A percentile compares a stretch with the other conserved stretches of the same genome.
These are phyloP conservation scores for Aphis gossypii DNA, from an alignment of 1,140 invertebrate genomes.

Conservation along the genomic window DNA sequence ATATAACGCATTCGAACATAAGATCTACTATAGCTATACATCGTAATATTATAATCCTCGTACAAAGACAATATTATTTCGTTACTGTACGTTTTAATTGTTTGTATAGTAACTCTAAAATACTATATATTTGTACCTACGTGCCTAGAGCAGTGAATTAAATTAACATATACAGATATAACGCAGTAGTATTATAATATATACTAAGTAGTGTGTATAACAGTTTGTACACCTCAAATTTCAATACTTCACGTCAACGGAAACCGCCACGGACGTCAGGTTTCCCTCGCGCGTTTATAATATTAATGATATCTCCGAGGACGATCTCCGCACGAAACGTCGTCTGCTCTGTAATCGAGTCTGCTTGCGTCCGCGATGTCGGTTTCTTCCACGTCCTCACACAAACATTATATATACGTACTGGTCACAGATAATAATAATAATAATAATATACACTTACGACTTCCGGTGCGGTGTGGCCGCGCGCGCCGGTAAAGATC, in stretches of 20 bases:
- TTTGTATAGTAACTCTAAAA: too few species aligned
- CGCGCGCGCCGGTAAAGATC: conserved; percentile 21
- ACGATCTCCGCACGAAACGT: neutral
- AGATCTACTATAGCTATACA: too few species aligned
- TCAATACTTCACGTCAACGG: neutral
- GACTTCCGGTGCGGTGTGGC: conserved; percentile 39
- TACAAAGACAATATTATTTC: too few species aligned
- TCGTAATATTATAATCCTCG: too few species aligned
- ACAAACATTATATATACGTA: neutral
- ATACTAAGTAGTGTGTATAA: neutral
- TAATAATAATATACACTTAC: neutral
- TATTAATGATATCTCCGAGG: neutral
- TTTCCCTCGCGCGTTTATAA: neutral
- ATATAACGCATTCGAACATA: too few species aligned
- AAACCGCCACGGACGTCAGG: neutral
- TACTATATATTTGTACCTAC: too few species aligned
- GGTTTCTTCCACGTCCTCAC: neutral
- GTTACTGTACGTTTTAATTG: too few species aligned
- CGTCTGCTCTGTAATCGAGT: neutral
- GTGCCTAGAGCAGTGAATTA: too few species aligned
- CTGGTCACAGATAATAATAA: neutral
- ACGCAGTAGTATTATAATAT: too few species aligned
- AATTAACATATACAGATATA: too few species aligned
- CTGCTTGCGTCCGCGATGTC: neutral
- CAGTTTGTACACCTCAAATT: neutral